phyloP scores from a whole-genome alignment of 2,797 vertebrate species.

The Melanotaenia nigrans region DNA sequence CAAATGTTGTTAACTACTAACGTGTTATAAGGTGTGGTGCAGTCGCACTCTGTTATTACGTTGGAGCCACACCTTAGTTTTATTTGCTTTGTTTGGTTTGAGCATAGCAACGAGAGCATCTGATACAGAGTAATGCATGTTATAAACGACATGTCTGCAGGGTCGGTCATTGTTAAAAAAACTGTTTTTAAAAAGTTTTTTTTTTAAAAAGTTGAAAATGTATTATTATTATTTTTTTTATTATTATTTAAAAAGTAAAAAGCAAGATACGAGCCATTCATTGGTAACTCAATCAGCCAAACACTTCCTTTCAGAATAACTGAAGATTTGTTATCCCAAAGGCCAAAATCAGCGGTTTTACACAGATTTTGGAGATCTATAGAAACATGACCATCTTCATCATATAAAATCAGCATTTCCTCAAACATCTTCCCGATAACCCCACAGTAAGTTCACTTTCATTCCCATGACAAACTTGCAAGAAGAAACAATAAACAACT shows the following conservation, averaged over 20 bases:
- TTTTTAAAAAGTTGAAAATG: too few species aligned
- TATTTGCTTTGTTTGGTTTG: constrained; percentile 56
- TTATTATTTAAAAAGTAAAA: neutral
- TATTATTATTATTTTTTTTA: too few species aligned
- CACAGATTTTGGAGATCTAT: neutral
- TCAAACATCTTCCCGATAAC: neutral
- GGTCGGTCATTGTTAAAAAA: neutral
- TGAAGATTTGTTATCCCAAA: neutral
- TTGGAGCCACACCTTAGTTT: constrained; percentile 59
- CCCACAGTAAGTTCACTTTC: neutral
- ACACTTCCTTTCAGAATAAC: constrained; percentile 1
- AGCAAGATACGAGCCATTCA: neutral
- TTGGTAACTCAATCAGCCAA: constrained; percentile 1
- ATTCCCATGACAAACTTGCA: neutral
- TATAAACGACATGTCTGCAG: neutral
- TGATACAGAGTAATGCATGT: neutral
- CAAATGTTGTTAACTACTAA: constrained; percentile 10
- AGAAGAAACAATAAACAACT: constrained; percentile 2
- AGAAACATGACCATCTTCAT: neutral
- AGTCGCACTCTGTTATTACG: constrained; percentile 40
- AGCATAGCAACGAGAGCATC: constrained; percentile 54
- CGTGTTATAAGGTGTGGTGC: constrained; percentile 57
- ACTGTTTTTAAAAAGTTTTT: too few species aligned
- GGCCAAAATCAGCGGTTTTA: constrained; percentile 14
- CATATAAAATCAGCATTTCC: constrained; percentile 6